A percentile compares a stretch with the other conserved stretches of the same genome.
These are phyloP conservation scores for Drosophila pallidifrons DNA, from an alignment of 1,140 invertebrate species.

Conservation along the genomic window DNA sequence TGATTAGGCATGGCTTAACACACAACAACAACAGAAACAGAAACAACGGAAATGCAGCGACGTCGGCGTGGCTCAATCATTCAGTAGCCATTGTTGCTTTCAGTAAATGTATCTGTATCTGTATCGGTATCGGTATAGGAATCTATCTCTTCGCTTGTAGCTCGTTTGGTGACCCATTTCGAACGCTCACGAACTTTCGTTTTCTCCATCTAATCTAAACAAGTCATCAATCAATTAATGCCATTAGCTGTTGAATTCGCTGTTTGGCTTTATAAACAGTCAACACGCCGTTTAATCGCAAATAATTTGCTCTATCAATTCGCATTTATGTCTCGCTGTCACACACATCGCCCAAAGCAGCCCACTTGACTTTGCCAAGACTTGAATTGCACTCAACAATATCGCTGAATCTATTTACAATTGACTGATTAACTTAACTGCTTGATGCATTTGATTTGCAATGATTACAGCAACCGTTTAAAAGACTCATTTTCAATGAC, in stretches of 20 bases:
- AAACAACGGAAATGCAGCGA: constrained; percentile 41
- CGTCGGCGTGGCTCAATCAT: constrained; percentile 44
- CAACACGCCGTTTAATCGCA: constrained; percentile 59
- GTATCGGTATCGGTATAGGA: constrained; percentile 17
- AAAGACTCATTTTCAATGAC: constrained; percentile 12
- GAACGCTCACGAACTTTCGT: constrained; percentile 60
- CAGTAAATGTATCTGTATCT: constrained; percentile 28
- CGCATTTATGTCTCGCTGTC: constrained; percentile 52
- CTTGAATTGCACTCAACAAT: constrained; percentile 22
- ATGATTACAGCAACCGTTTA: constrained; percentile 48
- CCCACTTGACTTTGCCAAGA: neutral
- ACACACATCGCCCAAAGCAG: constrained; percentile 12
- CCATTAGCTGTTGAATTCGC: constrained; percentile 52
- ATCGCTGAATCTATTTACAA: constrained; percentile 56
- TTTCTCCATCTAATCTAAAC: constrained; percentile 72
- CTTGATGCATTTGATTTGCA: constrained; percentile 66
- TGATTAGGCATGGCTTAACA: constrained; percentile 59
- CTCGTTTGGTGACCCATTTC: constrained; percentile 65
- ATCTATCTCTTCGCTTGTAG: constrained; percentile 20
- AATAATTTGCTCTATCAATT: constrained; percentile 76
- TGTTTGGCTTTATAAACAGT: constrained; percentile 49
- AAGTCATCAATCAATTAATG: constrained; percentile 79
- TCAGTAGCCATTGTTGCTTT: constrained; percentile 46
- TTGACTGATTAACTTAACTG: constrained; percentile 60
- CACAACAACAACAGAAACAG: constrained; percentile 34